Conservation (phyloP, 2,888 invertebrate genomes). For the Patella depressa region DNA sequence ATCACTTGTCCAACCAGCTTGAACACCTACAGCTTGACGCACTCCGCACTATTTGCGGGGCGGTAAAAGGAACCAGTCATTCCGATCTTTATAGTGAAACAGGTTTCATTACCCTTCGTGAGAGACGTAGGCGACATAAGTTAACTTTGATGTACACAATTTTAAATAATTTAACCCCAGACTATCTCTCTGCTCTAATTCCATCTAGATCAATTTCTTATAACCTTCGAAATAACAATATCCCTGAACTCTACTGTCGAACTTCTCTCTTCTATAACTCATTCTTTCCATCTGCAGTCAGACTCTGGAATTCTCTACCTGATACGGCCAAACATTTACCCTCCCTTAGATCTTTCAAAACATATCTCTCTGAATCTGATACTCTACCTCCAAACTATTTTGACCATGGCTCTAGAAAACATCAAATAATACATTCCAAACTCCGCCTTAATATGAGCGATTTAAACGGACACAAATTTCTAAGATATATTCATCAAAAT, state of each 20-base stretch:
- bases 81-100: not conserved
- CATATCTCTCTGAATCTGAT: not conserved
- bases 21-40: conserved; percentile 1
- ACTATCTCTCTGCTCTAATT: not conserved
- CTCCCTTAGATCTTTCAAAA: not conserved
- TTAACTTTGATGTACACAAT: not conserved
- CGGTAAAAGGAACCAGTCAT: not conserved
- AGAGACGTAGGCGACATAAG: not conserved
- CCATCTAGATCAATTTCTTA: not conserved
- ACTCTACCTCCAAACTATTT: not conserved
- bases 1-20: not conserved
- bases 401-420: not conserved
- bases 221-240: not conserved
- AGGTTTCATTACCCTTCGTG: not conserved
- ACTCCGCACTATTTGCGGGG: not conserved
- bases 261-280: not conserved
- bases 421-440: not conserved
- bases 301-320: conserved; percentile 8
- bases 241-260: not conserved
- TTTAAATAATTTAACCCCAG: not conserved
- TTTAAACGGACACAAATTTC: too few species aligned
- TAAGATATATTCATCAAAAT: too few species aligned
- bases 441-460: too few species aligned
- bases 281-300: not conserved
- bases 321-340: not conserved